Percentiles rank a stretch among this genome's conserved stretches.
Evolutionary conservation across 2,888 invertebrate genomes (phyloP).

Genomic region (Carpatolechia fugitivella): DNA sequence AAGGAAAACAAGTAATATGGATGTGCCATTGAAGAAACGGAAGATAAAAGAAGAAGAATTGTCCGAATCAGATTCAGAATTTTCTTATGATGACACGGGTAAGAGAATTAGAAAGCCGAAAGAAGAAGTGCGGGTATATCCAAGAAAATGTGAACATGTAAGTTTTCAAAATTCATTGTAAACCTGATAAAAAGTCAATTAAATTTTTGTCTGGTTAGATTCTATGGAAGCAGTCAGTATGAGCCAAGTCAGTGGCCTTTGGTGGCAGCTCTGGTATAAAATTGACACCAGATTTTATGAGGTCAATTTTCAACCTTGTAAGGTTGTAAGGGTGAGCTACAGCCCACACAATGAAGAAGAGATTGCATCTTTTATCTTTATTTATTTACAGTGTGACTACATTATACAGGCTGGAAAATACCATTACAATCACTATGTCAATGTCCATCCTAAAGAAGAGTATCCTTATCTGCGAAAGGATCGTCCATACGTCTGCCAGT

Average conservation of each 20-base stretch:
- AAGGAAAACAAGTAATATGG: background rate
- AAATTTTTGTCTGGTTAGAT: no score
- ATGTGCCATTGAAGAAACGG: background rate
- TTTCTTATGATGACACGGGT: slow-evolving; percentile 3
- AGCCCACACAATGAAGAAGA: no score
- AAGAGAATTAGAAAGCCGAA: background rate
- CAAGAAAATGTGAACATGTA: slow-evolving; percentile 14
- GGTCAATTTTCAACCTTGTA: no score
- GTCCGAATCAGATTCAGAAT: background rate
- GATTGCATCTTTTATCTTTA: no score
- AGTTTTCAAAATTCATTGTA: background rate
- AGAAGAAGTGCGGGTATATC: slow-evolving; percentile 5
- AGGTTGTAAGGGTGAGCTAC: no score
- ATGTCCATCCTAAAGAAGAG: slow-evolving; percentile 2
- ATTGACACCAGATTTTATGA: no score
- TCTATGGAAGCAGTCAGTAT: no score
- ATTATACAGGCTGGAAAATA: background rate
- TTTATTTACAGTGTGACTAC: slow-evolving; percentile 11
- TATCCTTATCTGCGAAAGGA: slow-evolving; percentile 6
- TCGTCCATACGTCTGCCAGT: slow-evolving; percentile 4
- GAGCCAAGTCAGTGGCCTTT: no score
- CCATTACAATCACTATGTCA: slow-evolving; percentile 8
- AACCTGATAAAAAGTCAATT: no score
- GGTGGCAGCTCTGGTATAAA: no score
- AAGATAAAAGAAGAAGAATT: slow-evolving; percentile 2